Evolutionary conservation across 2,113 vertebrate genomes (phyloP).

Genomic region (Macrotus californicus): DNA sequence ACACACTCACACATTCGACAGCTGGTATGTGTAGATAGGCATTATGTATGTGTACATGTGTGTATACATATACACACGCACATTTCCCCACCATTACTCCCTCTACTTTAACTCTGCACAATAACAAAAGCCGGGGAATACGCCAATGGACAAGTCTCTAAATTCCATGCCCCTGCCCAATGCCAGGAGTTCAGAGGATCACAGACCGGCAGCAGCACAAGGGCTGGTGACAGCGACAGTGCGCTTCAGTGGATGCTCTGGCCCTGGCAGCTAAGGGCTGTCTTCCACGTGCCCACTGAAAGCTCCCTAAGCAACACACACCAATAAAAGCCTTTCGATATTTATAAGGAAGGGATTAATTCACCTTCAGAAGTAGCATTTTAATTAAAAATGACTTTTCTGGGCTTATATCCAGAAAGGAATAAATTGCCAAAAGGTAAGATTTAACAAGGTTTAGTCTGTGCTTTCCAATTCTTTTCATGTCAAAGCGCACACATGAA

Average conservation of each 20-base stretch:
- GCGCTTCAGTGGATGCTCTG: fast-evolving
- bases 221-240: neutral
- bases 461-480: conserved; percentile 9
- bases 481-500: neutral
- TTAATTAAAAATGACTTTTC: conserved; percentile 71
- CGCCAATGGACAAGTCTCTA: neutral
- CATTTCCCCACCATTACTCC: neutral
- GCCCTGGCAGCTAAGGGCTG: neutral
- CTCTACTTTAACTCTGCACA: neutral
- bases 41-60: neutral
- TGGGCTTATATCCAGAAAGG: conserved; percentile 56
- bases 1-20: neutral
- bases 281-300: neutral
- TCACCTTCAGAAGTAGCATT: conserved; percentile 59
- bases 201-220: neutral
- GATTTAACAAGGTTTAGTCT: conserved; percentile 51
- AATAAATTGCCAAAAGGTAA: conserved; percentile 57
- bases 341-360: conserved; percentile 59
- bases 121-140: neutral
- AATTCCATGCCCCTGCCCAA: neutral
- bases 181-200: neutral
- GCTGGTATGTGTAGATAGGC: neutral
- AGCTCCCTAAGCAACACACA: neutral
- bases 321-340: conserved; percentile 18
- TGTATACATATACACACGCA: neutral